phyloP scores from a whole-genome alignment of 2,113 vertebrate species.

The Toxotes jaculatrix region DNA sequence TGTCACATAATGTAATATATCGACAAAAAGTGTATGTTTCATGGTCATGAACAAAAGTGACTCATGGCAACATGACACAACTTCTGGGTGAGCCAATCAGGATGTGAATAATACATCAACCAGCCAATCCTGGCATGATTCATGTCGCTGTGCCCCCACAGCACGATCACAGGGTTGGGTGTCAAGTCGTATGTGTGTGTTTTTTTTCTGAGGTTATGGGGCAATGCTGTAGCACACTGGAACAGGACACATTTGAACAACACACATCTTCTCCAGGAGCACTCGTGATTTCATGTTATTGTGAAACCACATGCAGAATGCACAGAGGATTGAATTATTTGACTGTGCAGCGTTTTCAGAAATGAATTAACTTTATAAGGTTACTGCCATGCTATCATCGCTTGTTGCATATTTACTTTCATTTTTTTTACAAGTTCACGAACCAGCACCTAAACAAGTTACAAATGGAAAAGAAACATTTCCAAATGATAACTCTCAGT shows the following conservation, averaged over 20 bases:
- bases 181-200: not conserved
- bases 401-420: not conserved
- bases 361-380: not conserved
- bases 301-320: not conserved
- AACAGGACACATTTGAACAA: not conserved
- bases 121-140: conserved; percentile 27
- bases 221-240: not conserved
- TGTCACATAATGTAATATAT: not conserved
- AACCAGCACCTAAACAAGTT: not conserved
- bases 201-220: not conserved
- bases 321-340: not conserved
- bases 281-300: conserved; percentile 7
- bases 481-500: too few species aligned
- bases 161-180: conserved; percentile 16
- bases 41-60: conserved; percentile 22
- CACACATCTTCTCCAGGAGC: not conserved
- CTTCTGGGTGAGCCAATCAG: conserved; percentile 27
- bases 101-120: conserved; percentile 33
- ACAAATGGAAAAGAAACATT: not conserved
- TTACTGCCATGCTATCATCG: not conserved
- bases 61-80: conserved; percentile 27
- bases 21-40: conserved; percentile 11
- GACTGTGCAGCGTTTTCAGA: not conserved
- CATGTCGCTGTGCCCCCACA: conserved; percentile 4
- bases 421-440: not conserved